phyloP scores from a whole-genome alignment of 2,113 vertebrate species.

The Neolamprologus brichardi region DNA sequence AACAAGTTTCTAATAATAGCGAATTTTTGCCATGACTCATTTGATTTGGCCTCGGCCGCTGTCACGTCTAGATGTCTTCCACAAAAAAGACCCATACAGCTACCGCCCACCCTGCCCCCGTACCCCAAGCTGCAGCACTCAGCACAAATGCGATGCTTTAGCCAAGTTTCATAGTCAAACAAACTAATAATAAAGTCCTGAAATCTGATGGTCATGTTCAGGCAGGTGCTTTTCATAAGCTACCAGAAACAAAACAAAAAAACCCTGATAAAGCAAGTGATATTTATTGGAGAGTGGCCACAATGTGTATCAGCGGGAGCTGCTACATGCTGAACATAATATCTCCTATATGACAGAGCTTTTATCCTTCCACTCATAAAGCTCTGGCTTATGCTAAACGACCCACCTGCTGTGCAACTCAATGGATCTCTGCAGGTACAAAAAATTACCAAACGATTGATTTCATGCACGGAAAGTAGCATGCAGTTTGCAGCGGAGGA shows the following conservation, averaged over 20 bases:
- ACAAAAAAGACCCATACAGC: neutral
- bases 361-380: neutral
- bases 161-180: neutral
- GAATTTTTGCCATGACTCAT: neutral
- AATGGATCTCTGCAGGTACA: neutral
- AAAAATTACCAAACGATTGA: neutral
- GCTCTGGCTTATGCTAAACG: neutral
- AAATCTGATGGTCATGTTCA: neutral
- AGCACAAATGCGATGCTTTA: neutral
- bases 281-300: neutral
- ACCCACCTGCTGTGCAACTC: neutral
- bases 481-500: neutral
- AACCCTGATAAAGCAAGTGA: fast-evolving
- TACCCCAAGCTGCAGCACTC: neutral
- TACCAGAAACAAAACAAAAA: neutral
- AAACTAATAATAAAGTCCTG: neutral
- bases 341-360: neutral
- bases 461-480: neutral
- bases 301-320: neutral
- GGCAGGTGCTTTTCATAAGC: neutral
- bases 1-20: neutral
- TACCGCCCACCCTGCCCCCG: neutral
- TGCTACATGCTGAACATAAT: neutral
- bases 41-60: neutral
- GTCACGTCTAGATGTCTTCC: neutral